Conservation (phyloP, 2,888 invertebrate genomes). For the Acheta domesticus region DNA sequence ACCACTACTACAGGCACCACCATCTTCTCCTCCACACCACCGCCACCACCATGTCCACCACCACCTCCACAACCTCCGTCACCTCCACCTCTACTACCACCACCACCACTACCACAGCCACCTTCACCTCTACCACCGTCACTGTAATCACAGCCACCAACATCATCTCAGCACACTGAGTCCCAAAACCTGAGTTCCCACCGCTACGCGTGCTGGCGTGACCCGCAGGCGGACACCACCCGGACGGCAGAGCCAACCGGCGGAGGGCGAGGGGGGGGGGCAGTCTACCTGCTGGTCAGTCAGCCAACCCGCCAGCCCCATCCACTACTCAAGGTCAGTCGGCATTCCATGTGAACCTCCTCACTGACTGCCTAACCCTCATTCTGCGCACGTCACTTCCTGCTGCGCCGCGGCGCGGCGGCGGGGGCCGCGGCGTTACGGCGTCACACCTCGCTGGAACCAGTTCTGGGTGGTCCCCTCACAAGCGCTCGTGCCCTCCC, state of each 20-base stretch:
- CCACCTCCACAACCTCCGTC: too few relatives aligned
- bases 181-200: too few relatives aligned
- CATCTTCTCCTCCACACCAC: too few relatives aligned
- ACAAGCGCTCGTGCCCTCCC: not conserved
- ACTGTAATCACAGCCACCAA: too few relatives aligned
- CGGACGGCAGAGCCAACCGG: not conserved
- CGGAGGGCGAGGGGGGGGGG: not conserved
- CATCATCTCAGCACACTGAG: too few relatives aligned
- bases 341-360: conserved; percentile 18
- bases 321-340: not conserved
- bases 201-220: not conserved
- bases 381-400: conserved; percentile 18
- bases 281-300: conserved; percentile 2
- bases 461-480: conserved; percentile 3
- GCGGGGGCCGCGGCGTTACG: conserved; percentile 4
- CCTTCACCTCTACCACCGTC: too few relatives aligned
- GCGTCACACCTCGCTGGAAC: conserved; percentile 18
- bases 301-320: not conserved
- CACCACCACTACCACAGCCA: too few relatives aligned
- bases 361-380: conserved; percentile 18
- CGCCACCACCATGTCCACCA: too few relatives aligned
- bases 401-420: not conserved
- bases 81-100: accelerated
- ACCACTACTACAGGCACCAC: too few relatives aligned
- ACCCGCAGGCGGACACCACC: not conserved